These are phyloP conservation scores for Scelioninae gen. 1 DNA, from an alignment of 2,888 invertebrate genomes.

Conservation along the genomic window DNA sequence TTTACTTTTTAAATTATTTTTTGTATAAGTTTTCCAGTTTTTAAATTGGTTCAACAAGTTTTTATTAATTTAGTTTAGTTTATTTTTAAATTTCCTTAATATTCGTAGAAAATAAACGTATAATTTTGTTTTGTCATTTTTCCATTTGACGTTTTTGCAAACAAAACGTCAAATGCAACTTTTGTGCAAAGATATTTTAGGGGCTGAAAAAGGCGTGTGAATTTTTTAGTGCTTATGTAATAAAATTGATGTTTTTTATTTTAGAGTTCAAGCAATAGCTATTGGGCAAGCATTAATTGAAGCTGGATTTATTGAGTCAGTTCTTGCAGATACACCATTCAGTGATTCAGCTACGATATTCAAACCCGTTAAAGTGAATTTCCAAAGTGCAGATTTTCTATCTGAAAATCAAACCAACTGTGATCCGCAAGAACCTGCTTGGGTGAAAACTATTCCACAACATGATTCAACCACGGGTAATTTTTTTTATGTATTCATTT, in stretches of 20 bases:
- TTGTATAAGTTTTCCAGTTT: no score
- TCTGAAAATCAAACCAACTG: conserved; percentile 83
- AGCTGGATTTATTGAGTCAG: conserved; percentile 90
- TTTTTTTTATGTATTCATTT: no score
- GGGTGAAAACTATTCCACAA: conserved; percentile 87
- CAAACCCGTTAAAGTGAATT: conserved; percentile 83
- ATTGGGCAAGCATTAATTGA: conserved; percentile 92
- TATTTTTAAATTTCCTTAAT: no score
- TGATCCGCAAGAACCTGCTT: conserved; percentile 87
- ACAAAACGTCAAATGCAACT: no score
- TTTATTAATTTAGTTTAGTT: no score
- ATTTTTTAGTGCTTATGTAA: not conserved
- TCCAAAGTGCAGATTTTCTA: conserved; percentile 82
- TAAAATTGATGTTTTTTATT: conserved; percentile 23
- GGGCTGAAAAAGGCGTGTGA: not conserved
- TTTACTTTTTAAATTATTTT: no score
- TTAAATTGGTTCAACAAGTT: no score
- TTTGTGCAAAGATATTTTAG: no score
- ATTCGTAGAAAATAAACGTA: no score
- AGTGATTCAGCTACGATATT: conserved; percentile 85
- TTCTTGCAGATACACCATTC: conserved; percentile 83
- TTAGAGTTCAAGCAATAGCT: conserved; percentile 90
- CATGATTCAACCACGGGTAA: conserved; percentile 84
- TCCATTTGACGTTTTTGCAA: not conserved
- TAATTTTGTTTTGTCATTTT: no score